phyloP scores from a whole-genome alignment of 2,113 vertebrate species.

The Pungitius pungitius region DNA sequence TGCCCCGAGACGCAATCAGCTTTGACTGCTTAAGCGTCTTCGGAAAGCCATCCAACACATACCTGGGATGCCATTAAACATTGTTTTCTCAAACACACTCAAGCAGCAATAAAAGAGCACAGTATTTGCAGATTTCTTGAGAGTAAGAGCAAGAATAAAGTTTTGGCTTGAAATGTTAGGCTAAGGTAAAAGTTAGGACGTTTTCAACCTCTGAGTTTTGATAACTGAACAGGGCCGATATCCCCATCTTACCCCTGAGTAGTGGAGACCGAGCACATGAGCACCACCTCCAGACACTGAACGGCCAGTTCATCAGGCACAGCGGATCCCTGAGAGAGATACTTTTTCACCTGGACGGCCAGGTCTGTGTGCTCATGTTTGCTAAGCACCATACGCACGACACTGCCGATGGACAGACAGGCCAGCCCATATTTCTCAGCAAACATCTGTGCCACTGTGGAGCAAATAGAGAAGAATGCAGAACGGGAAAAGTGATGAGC shows the following conservation, averaged over 20 bases:
- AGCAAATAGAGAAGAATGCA: background rate
- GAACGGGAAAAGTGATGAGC: background rate
- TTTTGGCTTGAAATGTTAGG: background rate
- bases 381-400: constrained; percentile 81
- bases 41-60: constrained; percentile 93
- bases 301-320: constrained; percentile 89
- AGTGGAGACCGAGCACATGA: constrained; percentile 83
- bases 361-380: constrained; percentile 80
- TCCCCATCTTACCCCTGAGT: constrained; percentile 73
- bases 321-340: constrained; percentile 83
- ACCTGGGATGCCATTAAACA: constrained; percentile 74
- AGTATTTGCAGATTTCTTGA: background rate
- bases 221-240: background rate
- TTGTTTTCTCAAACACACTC: background rate
- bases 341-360: constrained; percentile 77
- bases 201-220: background rate
- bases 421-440: constrained; percentile 83
- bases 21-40: constrained; percentile 84
- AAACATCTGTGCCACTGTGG: constrained; percentile 87
- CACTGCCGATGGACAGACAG: constrained; percentile 84
- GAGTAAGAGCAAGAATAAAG: background rate
- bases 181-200: background rate
- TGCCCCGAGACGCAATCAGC: constrained; percentile 81
- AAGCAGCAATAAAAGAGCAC: background rate
- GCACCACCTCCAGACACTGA: constrained; percentile 86